Evolutionary conservation across 2,797 vertebrate genomes (phyloP).

Genomic region (Cyclura pinguis): DNA sequence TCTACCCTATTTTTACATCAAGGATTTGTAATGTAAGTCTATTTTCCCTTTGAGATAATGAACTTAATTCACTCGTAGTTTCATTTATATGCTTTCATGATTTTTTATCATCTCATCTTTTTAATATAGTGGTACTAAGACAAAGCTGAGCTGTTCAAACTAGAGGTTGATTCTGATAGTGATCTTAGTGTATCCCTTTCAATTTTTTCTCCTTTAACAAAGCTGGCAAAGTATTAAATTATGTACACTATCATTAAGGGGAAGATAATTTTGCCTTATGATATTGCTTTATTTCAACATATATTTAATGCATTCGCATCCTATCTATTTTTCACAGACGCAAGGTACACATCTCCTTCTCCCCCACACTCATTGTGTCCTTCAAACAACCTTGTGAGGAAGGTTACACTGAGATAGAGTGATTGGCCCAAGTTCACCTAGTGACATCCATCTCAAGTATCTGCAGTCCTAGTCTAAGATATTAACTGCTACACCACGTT

Average conservation of each 20-base stretch:
- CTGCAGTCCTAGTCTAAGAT: too few relatives aligned
- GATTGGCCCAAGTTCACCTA: too few relatives aligned
- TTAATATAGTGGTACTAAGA: slow-evolving; percentile 44
- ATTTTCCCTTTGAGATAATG: slow-evolving; percentile 43
- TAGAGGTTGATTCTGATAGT: slow-evolving; percentile 4
- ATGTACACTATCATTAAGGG: background rate
- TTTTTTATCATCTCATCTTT: slow-evolving; percentile 51
- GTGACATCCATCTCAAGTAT: too few relatives aligned
- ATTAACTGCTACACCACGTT: too few relatives aligned
- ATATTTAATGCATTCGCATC: background rate
- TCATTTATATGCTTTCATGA: slow-evolving; percentile 58
- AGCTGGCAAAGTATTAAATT: background rate
- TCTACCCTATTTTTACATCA: slow-evolving; percentile 16
- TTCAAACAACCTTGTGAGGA: background rate
- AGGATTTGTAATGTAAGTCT: slow-evolving; percentile 12
- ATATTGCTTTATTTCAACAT: background rate
- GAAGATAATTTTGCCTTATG: background rate
- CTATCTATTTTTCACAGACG: background rate
- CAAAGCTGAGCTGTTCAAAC: slow-evolving; percentile 37
- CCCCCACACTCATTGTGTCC: background rate
- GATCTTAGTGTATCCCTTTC: slow-evolving; percentile 17
- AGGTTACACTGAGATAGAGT: background rate
- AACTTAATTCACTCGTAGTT: slow-evolving; percentile 45
- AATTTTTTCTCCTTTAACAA: background rate
- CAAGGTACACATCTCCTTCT: background rate